Base-by-base conservation (phyloP, 2,888 invertebrate species). In the Agrochola lychnidis region DNA sequence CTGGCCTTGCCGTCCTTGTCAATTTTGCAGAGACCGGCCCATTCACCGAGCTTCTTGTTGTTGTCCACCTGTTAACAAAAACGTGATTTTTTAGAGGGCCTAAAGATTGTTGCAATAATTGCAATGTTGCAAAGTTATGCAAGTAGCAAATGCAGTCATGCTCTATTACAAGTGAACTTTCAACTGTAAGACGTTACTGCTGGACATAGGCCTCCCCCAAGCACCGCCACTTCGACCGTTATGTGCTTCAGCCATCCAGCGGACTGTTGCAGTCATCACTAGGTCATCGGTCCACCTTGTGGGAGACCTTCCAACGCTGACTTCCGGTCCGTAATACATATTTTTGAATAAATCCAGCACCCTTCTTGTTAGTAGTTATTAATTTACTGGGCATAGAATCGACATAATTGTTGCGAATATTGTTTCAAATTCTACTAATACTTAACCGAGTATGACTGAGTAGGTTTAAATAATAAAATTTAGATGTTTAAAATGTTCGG, bases 11-110 rank as follows among this genome's bases (percentile, higher is more conserved):
- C 99, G 90, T 99, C 99, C 93, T 99, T 99, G 97, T 99, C 99
- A 92, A 99, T 99, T 97, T 99, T 99, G 97, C 99, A 99, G 81
- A 99, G 98, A 87, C 99, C 99, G 68, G 99, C 99, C 99, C 99
- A 99, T 97, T 99, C 99, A 68, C 99, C 99, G 76, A 99, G 97
- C 94, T 99, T 99, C 97, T 99, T 99, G 97, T 99, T 99, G 96
- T 99, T 99, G 95, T 99, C 99, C 70, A 99, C 99, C 95, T 97
- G 94, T 22, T 40, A 19, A 66, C 30, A 71, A 45, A 4, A 14
- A 68, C 4, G 3, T 62, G 0, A 12, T 56, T 68, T 30, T 40
- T 25, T 7, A 45, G 4, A n/a, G 12, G 0, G 25, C 25, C 2
- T 6, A 19, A 48, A 22, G 14, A 42, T n/a, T 51, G 9, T 36